phyloP scores from a whole-genome alignment of 2,113 vertebrate species.

The Todiramphus chloris region DNA sequence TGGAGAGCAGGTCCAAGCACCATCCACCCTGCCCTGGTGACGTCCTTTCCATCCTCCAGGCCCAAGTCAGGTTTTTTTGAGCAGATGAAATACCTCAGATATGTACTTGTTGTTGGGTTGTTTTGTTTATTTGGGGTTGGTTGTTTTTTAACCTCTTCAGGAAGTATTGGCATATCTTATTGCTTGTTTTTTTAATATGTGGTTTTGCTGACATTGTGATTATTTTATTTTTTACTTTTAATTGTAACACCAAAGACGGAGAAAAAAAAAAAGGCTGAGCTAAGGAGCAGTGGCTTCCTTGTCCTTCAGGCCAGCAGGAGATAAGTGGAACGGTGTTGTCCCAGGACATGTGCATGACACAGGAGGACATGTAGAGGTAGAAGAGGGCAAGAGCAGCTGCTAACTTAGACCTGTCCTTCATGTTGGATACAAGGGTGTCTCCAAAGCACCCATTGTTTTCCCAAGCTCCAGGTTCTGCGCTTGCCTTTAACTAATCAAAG shows the following conservation, averaged over 20 bases:
- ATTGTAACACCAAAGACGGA: conserved; percentile 76
- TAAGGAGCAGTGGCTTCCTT: conserved; percentile 15
- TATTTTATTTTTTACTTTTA: conserved; percentile 16
- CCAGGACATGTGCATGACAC: neutral
- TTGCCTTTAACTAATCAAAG: neutral
- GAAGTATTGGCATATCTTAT: conserved; percentile 78
- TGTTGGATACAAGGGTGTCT: neutral
- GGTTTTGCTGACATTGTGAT: conserved; percentile 69
- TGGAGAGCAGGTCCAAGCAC: neutral
- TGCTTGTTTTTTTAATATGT: conserved; percentile 64
- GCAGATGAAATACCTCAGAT: conserved; percentile 82
- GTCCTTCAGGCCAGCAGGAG: neutral
- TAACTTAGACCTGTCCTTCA: neutral
- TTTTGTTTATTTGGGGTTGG: conserved; percentile 39
- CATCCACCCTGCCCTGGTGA: conserved; percentile 1
- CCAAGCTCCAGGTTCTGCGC: neutral
- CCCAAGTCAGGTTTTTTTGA: conserved; percentile 60
- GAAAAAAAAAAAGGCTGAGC: neutral
- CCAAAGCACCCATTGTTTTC: neutral
- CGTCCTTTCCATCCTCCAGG: conserved; percentile 23
- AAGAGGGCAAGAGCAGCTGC: neutral
- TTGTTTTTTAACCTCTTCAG: conserved; percentile 70
- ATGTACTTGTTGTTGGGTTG: conserved; percentile 69
- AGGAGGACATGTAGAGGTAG: neutral
- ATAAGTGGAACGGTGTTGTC: neutral